Evolutionary conservation across 2,113 vertebrate species (phyloP).

Genomic region (Nothoprocta perdicaria): DNA sequence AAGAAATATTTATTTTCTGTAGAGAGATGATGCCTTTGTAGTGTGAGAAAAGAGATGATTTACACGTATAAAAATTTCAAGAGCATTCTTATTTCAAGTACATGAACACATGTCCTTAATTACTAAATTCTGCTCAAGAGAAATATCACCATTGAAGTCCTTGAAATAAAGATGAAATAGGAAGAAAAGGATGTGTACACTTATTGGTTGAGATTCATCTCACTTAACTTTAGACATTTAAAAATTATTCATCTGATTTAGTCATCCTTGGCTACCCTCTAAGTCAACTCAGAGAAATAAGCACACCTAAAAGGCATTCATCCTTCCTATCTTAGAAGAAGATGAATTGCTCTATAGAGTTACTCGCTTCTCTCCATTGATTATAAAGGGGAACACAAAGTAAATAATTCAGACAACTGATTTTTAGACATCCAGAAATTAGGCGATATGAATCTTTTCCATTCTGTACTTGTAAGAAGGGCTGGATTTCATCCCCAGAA

Average conservation of each 20-base stretch:
- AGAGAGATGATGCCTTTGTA: neutral
- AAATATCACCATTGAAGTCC: neutral
- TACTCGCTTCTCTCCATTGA: constrained; percentile 12
- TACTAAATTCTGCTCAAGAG: neutral
- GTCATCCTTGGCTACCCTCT: constrained; percentile 10
- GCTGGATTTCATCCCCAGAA: neutral
- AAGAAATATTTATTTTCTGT: neutral
- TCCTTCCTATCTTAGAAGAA: constrained; percentile 12
- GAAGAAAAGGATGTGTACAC: neutral
- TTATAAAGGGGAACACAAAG: neutral
- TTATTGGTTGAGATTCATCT: constrained; percentile 28
- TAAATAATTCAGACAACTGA: constrained; percentile 36
- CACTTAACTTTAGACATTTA: constrained; percentile 28
- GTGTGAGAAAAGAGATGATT: neutral
- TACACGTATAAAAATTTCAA: neutral
- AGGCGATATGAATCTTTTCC: neutral
- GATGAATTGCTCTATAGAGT: constrained; percentile 16
- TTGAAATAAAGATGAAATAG: neutral
- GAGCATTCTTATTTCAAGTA: neutral
- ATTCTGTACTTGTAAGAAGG: neutral
- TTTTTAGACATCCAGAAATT: neutral
- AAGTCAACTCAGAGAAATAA: constrained; percentile 30
- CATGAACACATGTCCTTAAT: neutral
- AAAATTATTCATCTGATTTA: constrained; percentile 55
- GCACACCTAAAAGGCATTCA: constrained; percentile 21